A percentile compares a stretch with the other conserved stretches of the same genome.
Conservation (phyloP, 2,797 vertebrate species). For the Typhlichthys subterraneus region DNA sequence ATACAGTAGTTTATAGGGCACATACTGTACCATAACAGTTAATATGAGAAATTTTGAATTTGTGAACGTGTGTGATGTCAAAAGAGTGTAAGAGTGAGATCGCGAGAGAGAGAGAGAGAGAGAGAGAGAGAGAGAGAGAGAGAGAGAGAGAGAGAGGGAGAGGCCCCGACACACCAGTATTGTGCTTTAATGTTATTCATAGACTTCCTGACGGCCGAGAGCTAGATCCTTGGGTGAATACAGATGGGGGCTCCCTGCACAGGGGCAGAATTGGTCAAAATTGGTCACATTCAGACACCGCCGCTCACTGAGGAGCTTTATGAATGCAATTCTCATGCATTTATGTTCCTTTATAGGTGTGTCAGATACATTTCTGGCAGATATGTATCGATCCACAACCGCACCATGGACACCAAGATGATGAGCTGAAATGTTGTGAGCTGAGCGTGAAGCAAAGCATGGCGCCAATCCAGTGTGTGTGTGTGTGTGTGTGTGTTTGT, state of each 20-base stretch:
- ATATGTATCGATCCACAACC: conserved; percentile 70
- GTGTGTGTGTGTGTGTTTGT: conserved; percentile 4
- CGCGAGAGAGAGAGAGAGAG: neutral
- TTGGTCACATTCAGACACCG: conserved; percentile 44
- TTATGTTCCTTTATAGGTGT: conserved; percentile 49
- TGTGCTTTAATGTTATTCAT: conserved; percentile 75
- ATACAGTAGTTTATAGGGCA: conserved; percentile 44
- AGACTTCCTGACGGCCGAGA: conserved; percentile 60
- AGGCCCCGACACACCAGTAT: conserved; percentile 26
- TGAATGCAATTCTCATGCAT: conserved; percentile 68
- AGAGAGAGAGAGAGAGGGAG: conserved; percentile 14
- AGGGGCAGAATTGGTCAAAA: conserved; percentile 46
- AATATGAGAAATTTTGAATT: conserved; percentile 35
- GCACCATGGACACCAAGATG: conserved; percentile 60
- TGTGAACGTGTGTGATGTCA: neutral
- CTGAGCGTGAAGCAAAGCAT: conserved; percentile 60
- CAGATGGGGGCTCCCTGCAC: conserved; percentile 49
- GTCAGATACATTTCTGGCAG: conserved; percentile 62
- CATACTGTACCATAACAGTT: conserved; percentile 10
- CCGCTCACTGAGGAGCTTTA: conserved; percentile 43
- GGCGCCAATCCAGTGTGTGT: conserved; percentile 16
- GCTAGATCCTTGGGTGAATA: conserved; percentile 54
- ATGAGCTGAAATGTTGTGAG: conserved; percentile 67
- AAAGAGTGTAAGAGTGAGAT: neutral
- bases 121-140: conserved; percentile 24